Evolutionary conservation across 2,113 vertebrate species (phyloP), one percentile per base, ranked within the genome.

Genomic region (Notarius quadriscutis): DNA sequence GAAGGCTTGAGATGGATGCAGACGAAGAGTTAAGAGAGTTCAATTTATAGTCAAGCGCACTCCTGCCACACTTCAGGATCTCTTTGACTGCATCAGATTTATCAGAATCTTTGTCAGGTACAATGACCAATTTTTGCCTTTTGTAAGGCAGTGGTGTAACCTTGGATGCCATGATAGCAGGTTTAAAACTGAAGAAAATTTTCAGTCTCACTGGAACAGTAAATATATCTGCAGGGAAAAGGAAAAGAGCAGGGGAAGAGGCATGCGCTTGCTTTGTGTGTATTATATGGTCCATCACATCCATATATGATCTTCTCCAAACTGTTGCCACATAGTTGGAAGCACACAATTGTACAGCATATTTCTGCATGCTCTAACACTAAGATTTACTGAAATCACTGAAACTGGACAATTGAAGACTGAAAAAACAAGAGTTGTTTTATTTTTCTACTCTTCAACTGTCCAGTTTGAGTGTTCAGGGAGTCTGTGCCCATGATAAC

Each of bases 11-110:
- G 72, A 83, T 15, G 17, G 87, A 60, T 65, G 1, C 58, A 87
- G 85, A 89, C 55, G 41, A 88, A 84, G 89, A 86, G 81, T 84
- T 87, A 86, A 84, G 89, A 84, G 83, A 53, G 81, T 75, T 82
- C 53, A 15, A 78, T 84, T 86, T 80, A 17, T 57, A 41, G 53
- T 87, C 34, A 27, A 83, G 80, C 53, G 69, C 55, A 48, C 25
- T 87, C 18, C 63, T 81, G 53, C n/a, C 30, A 81, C 50, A 10
- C 20, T 87, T 67, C 78, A 65, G 72, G 81, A 87, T 84, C 84
- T 88, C 87, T 88, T 83, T 87, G 87, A 63, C 63, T 12, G 30
- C 69, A 71, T 82, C 17, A 41, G 7, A 60, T 71, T 60, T 34
- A 69, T 87, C 81, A 34, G 20, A 25, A 30, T n/a, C 81, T 84